These are phyloP conservation scores for Drosophila pseudotakahashii DNA, from an alignment of 2,888 invertebrate species.

Conservation along the genomic window DNA sequence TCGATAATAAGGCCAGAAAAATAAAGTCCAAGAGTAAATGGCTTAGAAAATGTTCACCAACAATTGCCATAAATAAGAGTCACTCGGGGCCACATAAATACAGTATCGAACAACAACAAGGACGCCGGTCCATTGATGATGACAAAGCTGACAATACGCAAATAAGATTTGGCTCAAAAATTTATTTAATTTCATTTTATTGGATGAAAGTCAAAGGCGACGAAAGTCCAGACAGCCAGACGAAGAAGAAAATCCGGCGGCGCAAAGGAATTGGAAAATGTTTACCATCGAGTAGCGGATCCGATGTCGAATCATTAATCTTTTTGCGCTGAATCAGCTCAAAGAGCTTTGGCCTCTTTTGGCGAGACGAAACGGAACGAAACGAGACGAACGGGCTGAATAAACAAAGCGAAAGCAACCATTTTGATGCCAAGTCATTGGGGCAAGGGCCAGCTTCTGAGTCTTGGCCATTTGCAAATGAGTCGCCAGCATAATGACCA, in stretches of 20 bases:
- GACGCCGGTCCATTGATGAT: conserved; percentile 25
- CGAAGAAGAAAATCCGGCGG: conserved; percentile 4
- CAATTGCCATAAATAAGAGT: conserved; percentile 70
- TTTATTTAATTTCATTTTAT: conserved; percentile 77
- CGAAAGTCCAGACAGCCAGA: conserved; percentile 36
- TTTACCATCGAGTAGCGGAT: conserved; percentile 44
- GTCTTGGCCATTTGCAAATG: conserved; percentile 73
- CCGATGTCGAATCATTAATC: conserved; percentile 74
- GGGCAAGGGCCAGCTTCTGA: conserved; percentile 30
- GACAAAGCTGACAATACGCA: conserved; percentile 67
- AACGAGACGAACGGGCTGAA: conserved; percentile 10
- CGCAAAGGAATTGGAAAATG: conserved; percentile 25
- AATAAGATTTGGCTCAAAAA: conserved; percentile 74
- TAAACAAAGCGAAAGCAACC: conserved; percentile 45
- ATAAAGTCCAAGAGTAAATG: conserved; percentile 69
- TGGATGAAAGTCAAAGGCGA: conserved; percentile 62
- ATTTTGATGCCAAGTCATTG: conserved; percentile 53
- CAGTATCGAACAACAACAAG: conserved; percentile 49
- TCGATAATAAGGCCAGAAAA: conserved; percentile 47
- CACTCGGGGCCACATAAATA: conserved; percentile 52
- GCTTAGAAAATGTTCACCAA: conserved; percentile 71
- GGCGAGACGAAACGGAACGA: conserved; percentile 1
- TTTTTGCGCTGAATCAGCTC: conserved; percentile 77
- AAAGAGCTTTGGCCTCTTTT: conserved; percentile 43
- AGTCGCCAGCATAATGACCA: conserved; percentile 57